Percentiles rank a stretch among this genome's conserved stretches.
Conservation (phyloP, 2,797 vertebrate genomes). For the Uromys caudimaculatus region DNA sequence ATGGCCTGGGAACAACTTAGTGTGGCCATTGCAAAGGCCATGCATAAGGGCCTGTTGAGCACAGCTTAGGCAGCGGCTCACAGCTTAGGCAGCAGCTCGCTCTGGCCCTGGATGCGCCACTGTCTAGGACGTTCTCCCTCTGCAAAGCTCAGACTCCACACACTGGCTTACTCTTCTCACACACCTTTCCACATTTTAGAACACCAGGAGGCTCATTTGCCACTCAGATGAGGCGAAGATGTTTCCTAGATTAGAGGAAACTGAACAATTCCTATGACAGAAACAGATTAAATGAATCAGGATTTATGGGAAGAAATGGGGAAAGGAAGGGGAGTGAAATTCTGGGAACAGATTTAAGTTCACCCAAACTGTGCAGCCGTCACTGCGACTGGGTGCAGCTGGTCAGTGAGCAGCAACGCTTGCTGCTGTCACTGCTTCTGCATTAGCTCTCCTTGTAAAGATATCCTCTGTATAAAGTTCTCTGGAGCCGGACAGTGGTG, state of each 20-base stretch:
- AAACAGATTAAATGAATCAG: background rate
- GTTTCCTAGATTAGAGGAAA: constrained; percentile 17
- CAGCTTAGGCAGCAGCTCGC: background rate
- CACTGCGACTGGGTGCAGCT: background rate
- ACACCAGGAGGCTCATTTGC: background rate
- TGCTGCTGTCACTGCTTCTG: background rate
- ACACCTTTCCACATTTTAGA: background rate
- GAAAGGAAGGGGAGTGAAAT: background rate
- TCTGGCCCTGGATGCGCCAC: background rate
- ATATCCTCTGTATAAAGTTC: background rate
- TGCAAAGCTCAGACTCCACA: background rate
- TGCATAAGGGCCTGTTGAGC: background rate
- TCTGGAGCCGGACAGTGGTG: too few relatives aligned
- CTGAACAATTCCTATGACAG: background rate
- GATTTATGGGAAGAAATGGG: background rate
- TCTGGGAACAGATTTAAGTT: background rate
- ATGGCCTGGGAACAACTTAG: background rate
- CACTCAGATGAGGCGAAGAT: background rate
- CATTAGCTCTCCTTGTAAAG: constrained; percentile 9
- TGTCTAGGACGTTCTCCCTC: background rate
- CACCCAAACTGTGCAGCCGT: background rate
- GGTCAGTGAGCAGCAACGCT: background rate
- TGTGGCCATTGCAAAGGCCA: background rate
- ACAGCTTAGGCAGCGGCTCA: background rate
- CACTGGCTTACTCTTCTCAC: background rate